Evolutionary conservation across 2,113 vertebrate species (phyloP).

Genomic region (Bostrychus sinensis): DNA sequence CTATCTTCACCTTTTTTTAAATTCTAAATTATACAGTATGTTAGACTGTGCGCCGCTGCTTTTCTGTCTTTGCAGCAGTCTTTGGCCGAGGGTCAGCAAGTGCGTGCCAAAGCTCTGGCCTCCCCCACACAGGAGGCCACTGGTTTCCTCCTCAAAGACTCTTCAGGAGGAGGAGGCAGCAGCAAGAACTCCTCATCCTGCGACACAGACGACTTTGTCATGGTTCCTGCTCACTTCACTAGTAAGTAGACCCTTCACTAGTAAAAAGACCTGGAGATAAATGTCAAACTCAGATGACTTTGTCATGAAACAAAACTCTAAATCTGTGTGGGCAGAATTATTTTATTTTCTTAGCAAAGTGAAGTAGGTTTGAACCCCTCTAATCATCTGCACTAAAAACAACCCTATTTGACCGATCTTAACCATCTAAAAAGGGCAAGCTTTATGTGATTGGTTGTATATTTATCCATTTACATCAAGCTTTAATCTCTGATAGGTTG

Average conservation of each 20-base stretch:
- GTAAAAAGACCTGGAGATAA: too few species aligned
- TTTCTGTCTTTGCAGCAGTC: slow-evolving; percentile 81
- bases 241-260: slow-evolving; percentile 77
- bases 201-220: slow-evolving; percentile 96
- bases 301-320: too few species aligned
- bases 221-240: slow-evolving; percentile 93
- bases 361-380: too few species aligned
- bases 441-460: too few species aligned
- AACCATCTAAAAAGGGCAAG: too few species aligned
- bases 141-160: slow-evolving; percentile 89
- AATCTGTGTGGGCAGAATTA: too few species aligned
- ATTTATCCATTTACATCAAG: too few species aligned
- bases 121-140: slow-evolving; percentile 87
- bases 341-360: too few species aligned
- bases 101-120: slow-evolving; percentile 84
- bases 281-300: too few species aligned
- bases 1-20: neutral
- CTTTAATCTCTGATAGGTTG: too few species aligned
- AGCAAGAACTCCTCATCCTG: slow-evolving; percentile 95
- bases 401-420: too few species aligned
- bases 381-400: too few species aligned
- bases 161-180: slow-evolving; percentile 84
- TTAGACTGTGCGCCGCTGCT: slow-evolving; percentile 15
- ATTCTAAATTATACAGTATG: neutral
- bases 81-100: slow-evolving; percentile 89